Evolutionary conservation across 2,888 invertebrate genomes (phyloP).

Genomic region (Cenopis cana): DNA sequence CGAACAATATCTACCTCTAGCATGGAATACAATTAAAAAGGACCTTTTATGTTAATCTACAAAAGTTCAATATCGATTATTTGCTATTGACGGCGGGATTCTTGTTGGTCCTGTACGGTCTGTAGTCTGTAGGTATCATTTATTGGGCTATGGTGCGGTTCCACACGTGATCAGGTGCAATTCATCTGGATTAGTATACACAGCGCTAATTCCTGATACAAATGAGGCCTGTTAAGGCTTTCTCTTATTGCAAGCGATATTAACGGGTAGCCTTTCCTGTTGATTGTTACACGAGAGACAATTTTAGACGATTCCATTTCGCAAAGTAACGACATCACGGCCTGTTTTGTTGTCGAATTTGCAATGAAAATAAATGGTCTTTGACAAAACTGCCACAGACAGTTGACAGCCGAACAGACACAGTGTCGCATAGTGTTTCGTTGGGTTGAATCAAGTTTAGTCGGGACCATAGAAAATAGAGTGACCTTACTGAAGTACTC

Average conservation of each 20-base stretch:
- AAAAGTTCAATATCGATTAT: constrained; percentile 5
- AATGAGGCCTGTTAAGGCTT: constrained; percentile 30
- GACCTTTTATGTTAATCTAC: background rate
- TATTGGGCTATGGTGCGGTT: constrained; percentile 37
- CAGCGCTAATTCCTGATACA: constrained; percentile 45
- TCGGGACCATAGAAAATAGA: background rate
- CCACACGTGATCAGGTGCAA: constrained; percentile 42
- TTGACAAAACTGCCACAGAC: background rate
- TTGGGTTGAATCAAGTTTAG: background rate
- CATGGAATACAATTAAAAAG: constrained; percentile 4
- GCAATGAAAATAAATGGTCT: background rate
- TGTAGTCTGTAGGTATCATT: too few species aligned
- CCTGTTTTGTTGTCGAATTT: background rate
- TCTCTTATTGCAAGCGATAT: constrained; percentile 15
- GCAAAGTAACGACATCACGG: background rate
- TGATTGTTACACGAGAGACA: background rate
- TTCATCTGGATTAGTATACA: constrained; percentile 47
- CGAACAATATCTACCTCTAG: background rate
- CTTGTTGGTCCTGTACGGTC: background rate
- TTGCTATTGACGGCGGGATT: constrained; percentile 6
- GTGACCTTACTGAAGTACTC: background rate
- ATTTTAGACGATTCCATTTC: background rate
- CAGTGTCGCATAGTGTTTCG: background rate
- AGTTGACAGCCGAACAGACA: background rate
- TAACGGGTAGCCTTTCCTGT: constrained; percentile 5